Percentiles rank a stretch among this genome's conserved stretches.
These are phyloP conservation scores for Nanorana parkeri DNA, from an alignment of 2,113 vertebrate species.

Conservation along the genomic window DNA sequence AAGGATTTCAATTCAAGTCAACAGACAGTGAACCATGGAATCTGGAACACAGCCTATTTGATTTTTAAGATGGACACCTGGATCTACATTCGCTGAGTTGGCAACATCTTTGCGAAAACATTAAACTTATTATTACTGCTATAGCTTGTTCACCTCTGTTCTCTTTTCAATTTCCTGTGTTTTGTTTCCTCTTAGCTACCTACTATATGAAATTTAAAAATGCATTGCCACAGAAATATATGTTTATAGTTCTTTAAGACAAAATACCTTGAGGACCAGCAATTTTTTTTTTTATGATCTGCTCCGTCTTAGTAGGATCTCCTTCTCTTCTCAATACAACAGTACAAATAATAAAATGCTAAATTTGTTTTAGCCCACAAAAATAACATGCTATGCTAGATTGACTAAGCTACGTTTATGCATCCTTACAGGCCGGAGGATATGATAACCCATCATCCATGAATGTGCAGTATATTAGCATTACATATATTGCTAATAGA, in stretches of 20 bases:
- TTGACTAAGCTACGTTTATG: too few relatives aligned
- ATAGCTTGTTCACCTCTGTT: neutral
- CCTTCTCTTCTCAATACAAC: neutral
- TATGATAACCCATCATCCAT: too few relatives aligned
- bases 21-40: slow-evolving; percentile 14
- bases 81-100: slow-evolving; percentile 6
- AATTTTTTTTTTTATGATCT: neutral
- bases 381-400: too few relatives aligned
- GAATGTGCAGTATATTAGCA: too few relatives aligned
- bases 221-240: neutral
- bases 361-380: too few relatives aligned
- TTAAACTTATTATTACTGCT: slow-evolving; percentile 24
- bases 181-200: slow-evolving; percentile 11
- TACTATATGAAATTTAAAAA: slow-evolving; percentile 12
- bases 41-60: slow-evolving; percentile 1
- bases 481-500: too few relatives aligned
- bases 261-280: too few relatives aligned
- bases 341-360: neutral
- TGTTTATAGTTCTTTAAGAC: neutral
- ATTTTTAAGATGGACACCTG: slow-evolving; percentile 26
- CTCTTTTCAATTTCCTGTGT: slow-evolving; percentile 44
- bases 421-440: too few relatives aligned
- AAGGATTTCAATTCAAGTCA: neutral
- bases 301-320: neutral
- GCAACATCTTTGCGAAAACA: slow-evolving; percentile 28